phyloP scores from a whole-genome alignment of 30 jellyfish, hydroid and myxozoan genomes.

The Aurelia sp. region DNA sequence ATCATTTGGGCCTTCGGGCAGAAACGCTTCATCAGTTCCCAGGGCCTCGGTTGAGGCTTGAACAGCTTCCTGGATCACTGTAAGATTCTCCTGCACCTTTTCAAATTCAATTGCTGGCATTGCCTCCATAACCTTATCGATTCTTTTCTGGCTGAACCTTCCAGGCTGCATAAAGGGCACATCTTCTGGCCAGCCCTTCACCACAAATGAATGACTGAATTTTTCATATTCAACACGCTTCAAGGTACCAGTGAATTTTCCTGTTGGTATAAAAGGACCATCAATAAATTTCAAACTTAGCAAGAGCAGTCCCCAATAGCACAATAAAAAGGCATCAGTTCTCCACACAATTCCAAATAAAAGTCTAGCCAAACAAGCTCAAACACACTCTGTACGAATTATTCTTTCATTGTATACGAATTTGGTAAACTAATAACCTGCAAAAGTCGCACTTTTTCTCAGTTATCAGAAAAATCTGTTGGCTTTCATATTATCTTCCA shows the following conservation, averaged over 20 bases:
- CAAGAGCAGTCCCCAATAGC: constrained; percentile 17
- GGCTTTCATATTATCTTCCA: constrained; percentile 1
- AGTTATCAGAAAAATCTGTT: constrained; percentile 2
- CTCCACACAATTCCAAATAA: constrained; percentile 1
- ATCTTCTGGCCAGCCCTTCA: constrained; percentile 22
- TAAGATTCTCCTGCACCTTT: constrained; percentile 14
- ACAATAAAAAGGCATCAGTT: constrained; percentile 4
- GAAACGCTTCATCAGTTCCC: constrained; percentile 24
- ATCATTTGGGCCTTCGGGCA: constrained; percentile 13
- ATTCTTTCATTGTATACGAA: neutral
- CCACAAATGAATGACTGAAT: constrained; percentile 10
- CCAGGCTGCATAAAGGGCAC: constrained; percentile 26
- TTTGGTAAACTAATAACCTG: constrained; percentile 5
- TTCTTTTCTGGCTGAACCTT: constrained; percentile 25
- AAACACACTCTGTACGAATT: neutral
- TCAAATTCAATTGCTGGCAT: constrained; percentile 11
- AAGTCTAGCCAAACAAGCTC: neutral
- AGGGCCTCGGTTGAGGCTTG: constrained; percentile 14
- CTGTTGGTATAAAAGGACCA: constrained; percentile 6
- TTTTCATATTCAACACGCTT: no score
- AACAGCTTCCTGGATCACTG: neutral
- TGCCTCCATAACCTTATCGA: constrained; percentile 11
- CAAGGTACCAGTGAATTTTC: constrained; percentile 20
- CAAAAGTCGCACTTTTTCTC: constrained; percentile 1
- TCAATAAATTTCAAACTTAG: constrained; percentile 4